phyloP scores from a whole-genome alignment of 2,888 invertebrate species.

The Hyalella azteca region DNA sequence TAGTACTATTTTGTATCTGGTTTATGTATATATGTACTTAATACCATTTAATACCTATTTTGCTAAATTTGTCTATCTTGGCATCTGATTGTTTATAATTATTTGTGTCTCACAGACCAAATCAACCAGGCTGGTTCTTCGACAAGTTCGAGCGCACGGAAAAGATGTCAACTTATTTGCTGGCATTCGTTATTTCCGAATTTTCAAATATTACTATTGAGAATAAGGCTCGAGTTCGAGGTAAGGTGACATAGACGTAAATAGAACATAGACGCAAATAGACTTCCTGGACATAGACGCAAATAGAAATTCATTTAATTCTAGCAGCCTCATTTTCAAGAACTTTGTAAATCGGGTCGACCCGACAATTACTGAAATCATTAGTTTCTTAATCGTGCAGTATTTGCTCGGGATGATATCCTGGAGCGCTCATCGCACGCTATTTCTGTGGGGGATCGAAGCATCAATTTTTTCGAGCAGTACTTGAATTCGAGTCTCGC shows the following conservation, averaged over 20 bases:
- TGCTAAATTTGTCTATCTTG: no score
- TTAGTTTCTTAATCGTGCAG: conserved; percentile 63
- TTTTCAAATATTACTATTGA: conserved; percentile 64
- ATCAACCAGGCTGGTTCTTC: conserved; percentile 70
- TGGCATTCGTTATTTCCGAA: conserved; percentile 82
- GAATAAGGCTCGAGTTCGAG: not conserved
- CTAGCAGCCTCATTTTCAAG: not conserved
- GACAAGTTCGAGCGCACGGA: conserved; percentile 78
- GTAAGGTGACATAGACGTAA: not conserved
- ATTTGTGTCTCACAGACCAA: not conserved
- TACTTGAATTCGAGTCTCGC: conserved; percentile 70
- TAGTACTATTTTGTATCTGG: no score
- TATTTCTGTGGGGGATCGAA: conserved; percentile 68
- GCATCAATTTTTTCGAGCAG: conserved; percentile 69
- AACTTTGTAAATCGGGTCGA: not conserved
- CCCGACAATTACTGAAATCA: no score
- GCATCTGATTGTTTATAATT: no score
- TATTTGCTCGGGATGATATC: conserved; percentile 74
- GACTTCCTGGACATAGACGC: not conserved
- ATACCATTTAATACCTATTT: no score
- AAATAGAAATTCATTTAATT: not conserved
- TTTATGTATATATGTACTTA: no score
- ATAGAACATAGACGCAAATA: not conserved
- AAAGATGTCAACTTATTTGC: conserved; percentile 89
- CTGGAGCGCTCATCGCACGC: conserved; percentile 74